These are phyloP conservation scores for Syngnathoides biaculeatus DNA, from an alignment of 2,113 vertebrate species.

Conservation along the genomic window DNA sequence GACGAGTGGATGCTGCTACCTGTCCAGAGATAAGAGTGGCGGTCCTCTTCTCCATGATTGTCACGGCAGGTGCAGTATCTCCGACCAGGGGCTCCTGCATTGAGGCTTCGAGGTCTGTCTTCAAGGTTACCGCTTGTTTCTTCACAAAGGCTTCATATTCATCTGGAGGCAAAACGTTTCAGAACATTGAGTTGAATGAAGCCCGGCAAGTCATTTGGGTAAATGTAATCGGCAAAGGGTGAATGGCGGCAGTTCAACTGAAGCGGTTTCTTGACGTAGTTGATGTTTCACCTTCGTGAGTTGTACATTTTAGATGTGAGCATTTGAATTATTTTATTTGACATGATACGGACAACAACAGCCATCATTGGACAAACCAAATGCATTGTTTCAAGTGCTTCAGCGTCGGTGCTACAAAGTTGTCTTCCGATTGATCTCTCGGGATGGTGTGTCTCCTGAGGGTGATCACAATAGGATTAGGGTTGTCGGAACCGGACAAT, in stretches of 20 bases:
- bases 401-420: no score
- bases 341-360: no score
- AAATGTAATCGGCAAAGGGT: background rate
- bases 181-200: background rate
- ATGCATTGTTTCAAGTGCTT: no score
- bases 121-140: conserved; percentile 81
- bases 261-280: no score
- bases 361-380: no score
- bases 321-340: no score
- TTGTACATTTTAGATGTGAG: no score
- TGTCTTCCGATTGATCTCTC: no score
- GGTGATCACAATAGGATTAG: no score
- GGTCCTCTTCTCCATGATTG: conserved; percentile 83
- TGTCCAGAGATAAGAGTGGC: conserved; percentile 84
- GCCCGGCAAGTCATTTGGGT: background rate
- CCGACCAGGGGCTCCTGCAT: conserved; percentile 82
- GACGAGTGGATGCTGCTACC: conserved; percentile 61
- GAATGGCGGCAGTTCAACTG: background rate
- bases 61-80: conserved; percentile 74
- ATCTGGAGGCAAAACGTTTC: conserved; percentile 66
- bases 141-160: conserved; percentile 86
- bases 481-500: no score
- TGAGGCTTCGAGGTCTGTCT: conserved; percentile 77
- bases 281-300: background rate
- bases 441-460: no score